Evolutionary conservation across 2,113 vertebrate species (phyloP).

Genomic region (Taxidea taxus): DNA sequence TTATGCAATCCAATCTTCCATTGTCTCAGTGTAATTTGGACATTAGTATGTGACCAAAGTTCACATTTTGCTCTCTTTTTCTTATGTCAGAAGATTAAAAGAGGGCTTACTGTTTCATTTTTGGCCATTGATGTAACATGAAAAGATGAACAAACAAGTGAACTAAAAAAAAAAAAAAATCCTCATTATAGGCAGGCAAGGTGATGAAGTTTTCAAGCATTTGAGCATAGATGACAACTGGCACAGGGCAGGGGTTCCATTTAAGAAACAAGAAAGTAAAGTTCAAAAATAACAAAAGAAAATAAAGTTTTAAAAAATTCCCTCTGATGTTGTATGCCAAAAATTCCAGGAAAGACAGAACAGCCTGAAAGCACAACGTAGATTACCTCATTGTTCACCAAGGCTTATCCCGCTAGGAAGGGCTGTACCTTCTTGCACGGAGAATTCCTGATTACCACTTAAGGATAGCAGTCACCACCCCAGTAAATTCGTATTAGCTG

Average conservation of each 20-base stretch:
- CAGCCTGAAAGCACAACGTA: neutral
- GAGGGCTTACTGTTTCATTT: neutral
- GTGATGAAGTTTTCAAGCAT: neutral
- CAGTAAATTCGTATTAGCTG: neutral
- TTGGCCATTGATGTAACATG: neutral
- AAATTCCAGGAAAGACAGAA: slow-evolving; percentile 35
- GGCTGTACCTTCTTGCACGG: neutral
- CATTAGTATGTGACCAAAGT: neutral
- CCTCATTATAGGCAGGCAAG: neutral
- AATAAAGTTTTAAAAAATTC: neutral
- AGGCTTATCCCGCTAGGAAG: neutral
- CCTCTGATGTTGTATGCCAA: neutral
- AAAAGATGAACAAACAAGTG: neutral
- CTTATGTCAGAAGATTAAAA: neutral
- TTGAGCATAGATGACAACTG: neutral
- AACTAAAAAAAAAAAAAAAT: neutral
- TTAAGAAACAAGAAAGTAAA: slow-evolving; percentile 3
- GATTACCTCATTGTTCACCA: neutral
- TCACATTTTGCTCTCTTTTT: neutral
- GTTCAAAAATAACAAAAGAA: neutral
- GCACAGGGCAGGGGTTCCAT: neutral
- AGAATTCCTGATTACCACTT: neutral
- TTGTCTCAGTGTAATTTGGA: neutral
- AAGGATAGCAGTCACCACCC: neutral
- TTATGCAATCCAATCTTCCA: neutral